Evolutionary conservation across 2,113 vertebrate genomes (phyloP), one percentile per base, ranked within the genome.

Genomic region (Dromas ardeola): DNA sequence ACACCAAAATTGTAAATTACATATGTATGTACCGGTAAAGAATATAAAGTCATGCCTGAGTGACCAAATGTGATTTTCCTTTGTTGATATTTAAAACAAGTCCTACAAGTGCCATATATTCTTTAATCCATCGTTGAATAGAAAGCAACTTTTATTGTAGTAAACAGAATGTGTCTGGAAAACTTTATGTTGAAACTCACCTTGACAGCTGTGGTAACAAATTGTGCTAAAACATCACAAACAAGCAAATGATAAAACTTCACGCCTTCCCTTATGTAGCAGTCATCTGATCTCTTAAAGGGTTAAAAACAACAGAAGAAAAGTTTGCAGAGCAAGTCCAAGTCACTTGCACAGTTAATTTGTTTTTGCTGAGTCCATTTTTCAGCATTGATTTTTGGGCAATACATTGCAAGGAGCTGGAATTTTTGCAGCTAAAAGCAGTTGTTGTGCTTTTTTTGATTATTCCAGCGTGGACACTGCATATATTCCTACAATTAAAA

Each of bases 331-430:
- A 96, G 65, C 38, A 97, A 95, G 58, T 91, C 79, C 74, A 88
- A 94, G 93, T 95, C 79, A 96, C 86, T 97, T 93, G 74, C 88
- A 73, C 92, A 98, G 95, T 98, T 98, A 96, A 98, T 98, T 98
- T 98, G 92, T 95, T 98, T 98, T 96, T 97, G 90, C 82, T 81
- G 90, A 98, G 97, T 98, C 95, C 58, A 94, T 99, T 98, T 98
- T 95, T 98, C 86, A 91, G 49, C 91, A 99, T 98, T 98, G 98
- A 98, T 98, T 99, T 99, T 98, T 98, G 40, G 92, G 95, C 80
- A 91, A 95, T 93, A 95, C 53, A 91, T 97, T 98, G 84, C 93
- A 67, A 96, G 89, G 49, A 98, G 81, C 91, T 87, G 69, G 66
- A 96, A 81, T 95, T 98, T 98, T 96, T 98, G 81, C 88, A 97